Evolutionary conservation across 2,797 vertebrate species (phyloP).

Genomic region (Rousettus madagascariensis): DNA sequence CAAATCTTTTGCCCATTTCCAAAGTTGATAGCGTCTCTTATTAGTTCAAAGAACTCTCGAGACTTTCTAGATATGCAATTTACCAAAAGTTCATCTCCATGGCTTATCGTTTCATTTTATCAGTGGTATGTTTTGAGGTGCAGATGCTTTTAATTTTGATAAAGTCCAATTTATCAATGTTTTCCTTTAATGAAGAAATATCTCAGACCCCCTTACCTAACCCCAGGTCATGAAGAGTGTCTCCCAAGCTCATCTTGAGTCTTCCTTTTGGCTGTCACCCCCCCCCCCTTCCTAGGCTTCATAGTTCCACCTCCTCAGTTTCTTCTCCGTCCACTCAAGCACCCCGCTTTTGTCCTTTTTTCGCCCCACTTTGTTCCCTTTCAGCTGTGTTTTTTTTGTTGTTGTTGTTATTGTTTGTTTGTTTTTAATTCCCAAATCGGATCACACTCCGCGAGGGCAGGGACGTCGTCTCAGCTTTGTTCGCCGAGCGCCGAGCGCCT

Average conservation of each 20-base stretch:
- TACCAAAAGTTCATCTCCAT: neutral
- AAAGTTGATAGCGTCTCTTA: neutral
- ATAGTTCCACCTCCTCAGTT: too few species aligned
- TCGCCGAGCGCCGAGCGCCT: neutral
- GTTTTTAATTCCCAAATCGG: neutral
- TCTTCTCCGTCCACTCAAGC: neutral
- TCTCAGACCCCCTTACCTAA: neutral
- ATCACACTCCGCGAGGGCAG: neutral
- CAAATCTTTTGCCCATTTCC: neutral
- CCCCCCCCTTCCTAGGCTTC: neutral
- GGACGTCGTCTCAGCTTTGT: neutral
- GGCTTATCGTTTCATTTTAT: neutral
- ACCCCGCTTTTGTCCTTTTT: neutral
- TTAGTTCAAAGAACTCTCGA: neutral
- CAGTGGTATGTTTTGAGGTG: neutral
- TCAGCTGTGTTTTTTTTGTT: neutral
- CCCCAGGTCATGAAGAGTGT: neutral
- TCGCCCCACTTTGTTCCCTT: neutral
- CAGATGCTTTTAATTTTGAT: slow-evolving; percentile 10
- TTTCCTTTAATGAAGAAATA: neutral
- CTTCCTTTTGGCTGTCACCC: neutral
- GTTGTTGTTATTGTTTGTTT: too few species aligned
- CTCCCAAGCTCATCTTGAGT: neutral
- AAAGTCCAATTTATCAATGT: neutral
- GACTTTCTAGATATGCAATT: neutral